A percentile compares a stretch with the other conserved stretches of the same genome.
Conservation (phyloP, 1,140 invertebrate genomes). For the Paramacrobiotus metropolitanus region DNA sequence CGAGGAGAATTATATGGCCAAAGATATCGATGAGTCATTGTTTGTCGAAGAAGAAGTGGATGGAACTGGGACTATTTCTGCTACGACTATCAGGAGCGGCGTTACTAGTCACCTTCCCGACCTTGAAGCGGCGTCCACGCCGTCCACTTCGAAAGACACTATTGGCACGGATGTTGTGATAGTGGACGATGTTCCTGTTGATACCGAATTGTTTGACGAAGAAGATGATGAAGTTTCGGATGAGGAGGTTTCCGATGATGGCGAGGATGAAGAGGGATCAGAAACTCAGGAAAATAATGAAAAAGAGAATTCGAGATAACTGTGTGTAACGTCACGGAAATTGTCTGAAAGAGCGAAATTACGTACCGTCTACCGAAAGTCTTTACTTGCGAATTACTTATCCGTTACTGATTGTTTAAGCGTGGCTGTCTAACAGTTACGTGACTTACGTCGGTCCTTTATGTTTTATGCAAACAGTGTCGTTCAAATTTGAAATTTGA, state of each 20-base stretch:
- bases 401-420: no score
- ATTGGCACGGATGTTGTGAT: constrained; percentile 19
- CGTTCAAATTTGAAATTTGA: no score
- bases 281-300: no score
- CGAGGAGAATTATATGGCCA: constrained; percentile 23
- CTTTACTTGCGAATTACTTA: no score
- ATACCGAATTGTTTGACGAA: constrained; percentile 80
- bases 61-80: not conserved
- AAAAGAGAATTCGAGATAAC: no score
- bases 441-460: no score
- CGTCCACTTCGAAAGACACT: constrained; percentile 15
- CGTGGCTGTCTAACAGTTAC: no score
- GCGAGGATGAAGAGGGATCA: constrained; percentile 49
- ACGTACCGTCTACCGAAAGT: no score
- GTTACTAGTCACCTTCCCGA: constrained; percentile 12
- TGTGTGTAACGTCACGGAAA: no score
- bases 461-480: no score
- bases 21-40: constrained; percentile 6
- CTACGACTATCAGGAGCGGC: constrained; percentile 18
- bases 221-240: no score
- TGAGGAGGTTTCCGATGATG: constrained; percentile 41
- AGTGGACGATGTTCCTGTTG: constrained; percentile 40
- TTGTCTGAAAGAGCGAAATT: no score
- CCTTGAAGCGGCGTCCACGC: constrained; percentile 14
- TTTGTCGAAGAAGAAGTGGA: not conserved